phyloP scores from a whole-genome alignment of 2,888 invertebrate species.

The Arrhopalites spinosus region DNA sequence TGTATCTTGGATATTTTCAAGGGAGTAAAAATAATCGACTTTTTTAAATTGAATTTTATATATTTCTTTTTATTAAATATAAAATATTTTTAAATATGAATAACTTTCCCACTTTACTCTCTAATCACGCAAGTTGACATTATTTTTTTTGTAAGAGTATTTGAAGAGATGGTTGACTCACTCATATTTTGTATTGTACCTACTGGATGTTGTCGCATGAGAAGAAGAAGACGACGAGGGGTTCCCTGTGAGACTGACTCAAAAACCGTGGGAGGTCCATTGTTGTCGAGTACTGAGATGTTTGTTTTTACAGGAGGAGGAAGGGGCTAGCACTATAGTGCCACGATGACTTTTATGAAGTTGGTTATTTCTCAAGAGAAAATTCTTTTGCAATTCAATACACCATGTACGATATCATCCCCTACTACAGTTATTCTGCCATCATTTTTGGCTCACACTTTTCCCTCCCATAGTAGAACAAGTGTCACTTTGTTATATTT shows the following conservation, averaged over 20 bases:
- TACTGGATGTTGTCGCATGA: neutral
- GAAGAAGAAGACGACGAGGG: slow-evolving; percentile 15
- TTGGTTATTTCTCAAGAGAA: neutral
- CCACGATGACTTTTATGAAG: slow-evolving; percentile 24
- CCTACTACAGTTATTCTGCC: neutral
- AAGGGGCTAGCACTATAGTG: neutral
- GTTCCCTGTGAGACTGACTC: slow-evolving; percentile 39
- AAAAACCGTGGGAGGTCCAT: slow-evolving; percentile 55
- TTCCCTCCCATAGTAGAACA: neutral
- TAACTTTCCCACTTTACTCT: no score
- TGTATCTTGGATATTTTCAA: no score
- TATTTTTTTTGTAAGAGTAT: no score
- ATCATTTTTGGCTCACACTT: neutral
- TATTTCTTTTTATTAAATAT: no score
- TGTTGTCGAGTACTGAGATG: slow-evolving; percentile 52
- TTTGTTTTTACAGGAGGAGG: slow-evolving; percentile 52
- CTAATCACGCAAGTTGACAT: no score
- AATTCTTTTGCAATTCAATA: slow-evolving; percentile 26
- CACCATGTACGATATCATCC: neutral
- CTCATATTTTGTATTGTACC: slow-evolving; percentile 2
- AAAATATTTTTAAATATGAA: no score
- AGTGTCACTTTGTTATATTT: neutral
- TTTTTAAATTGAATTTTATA: no score
- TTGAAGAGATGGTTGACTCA: no score
- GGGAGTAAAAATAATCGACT: no score